Evolutionary conservation across 2,113 vertebrate genomes (phyloP).

Genomic region (Alexandromys fortis): DNA sequence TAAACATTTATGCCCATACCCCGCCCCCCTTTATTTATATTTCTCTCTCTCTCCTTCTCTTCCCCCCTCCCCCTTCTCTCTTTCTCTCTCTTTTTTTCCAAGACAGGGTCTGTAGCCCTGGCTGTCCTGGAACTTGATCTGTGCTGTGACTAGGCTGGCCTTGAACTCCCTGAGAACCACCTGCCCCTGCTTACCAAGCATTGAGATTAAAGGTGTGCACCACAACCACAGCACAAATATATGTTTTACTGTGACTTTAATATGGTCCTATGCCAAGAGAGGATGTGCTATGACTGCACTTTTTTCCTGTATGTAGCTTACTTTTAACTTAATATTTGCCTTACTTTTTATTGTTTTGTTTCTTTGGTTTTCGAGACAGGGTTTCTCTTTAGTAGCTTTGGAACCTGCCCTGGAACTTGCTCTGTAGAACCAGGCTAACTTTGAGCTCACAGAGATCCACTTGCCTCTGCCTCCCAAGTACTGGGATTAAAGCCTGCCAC

Average conservation of each 20-base stretch:
- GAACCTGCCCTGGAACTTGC: too few species aligned
- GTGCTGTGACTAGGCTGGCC: not conserved
- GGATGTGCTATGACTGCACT: not conserved
- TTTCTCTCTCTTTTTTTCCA: not conserved
- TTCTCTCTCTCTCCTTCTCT: not conserved
- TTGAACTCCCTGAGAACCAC: not conserved
- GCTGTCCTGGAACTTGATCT: not conserved
- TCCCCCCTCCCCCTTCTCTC: too few species aligned
- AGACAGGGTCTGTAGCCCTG: not conserved
- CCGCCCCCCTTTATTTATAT: not conserved
- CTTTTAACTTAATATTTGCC: not conserved
- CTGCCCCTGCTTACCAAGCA: not conserved
- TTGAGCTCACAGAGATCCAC: too few species aligned
- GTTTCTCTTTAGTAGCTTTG: too few species aligned
- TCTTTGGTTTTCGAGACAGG: too few species aligned
- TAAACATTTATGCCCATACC: not conserved
- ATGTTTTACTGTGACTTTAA: not conserved
- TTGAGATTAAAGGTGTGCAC: not conserved
- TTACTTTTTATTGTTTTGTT: not conserved
- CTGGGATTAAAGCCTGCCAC: too few species aligned
- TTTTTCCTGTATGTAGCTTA: not conserved
- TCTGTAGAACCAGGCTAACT: too few species aligned
- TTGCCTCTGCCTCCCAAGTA: too few species aligned
- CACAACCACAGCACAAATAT: not conserved
- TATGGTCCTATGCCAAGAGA: not conserved